These are phyloP conservation scores for Sturnira hondurensis DNA, from an alignment of 2,113 vertebrate genomes.

Conservation along the genomic window DNA sequence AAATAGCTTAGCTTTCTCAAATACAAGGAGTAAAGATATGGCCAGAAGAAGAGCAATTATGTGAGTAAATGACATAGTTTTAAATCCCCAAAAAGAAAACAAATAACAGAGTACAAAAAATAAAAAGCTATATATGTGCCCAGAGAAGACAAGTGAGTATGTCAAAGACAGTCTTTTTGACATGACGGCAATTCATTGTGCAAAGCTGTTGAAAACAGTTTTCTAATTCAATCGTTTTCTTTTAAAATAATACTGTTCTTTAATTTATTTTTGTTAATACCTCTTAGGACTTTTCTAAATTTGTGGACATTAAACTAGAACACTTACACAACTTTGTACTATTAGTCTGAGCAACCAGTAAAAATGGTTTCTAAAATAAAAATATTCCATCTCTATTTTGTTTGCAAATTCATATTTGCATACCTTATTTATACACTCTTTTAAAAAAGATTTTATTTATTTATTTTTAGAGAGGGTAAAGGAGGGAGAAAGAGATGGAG, in stretches of 20 bases:
- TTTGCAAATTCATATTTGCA: background rate
- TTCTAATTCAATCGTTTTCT: background rate
- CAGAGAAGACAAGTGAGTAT: background rate
- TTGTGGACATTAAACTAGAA: constrained; percentile 45
- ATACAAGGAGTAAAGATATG: background rate
- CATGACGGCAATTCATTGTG: background rate
- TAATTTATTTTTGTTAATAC: background rate
- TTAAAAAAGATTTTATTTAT: too few relatives aligned
- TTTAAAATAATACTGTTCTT: background rate
- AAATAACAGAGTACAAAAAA: constrained; percentile 56
- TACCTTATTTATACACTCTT: background rate
- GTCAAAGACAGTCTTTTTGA: constrained; percentile 3
- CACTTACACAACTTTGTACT: background rate
- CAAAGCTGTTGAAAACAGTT: background rate
- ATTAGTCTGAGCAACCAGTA: background rate
- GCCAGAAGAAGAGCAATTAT: constrained; percentile 32
- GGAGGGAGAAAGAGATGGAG: too few relatives aligned
- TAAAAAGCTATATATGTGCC: background rate
- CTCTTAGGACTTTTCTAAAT: background rate
- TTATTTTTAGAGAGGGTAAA: too few relatives aligned
- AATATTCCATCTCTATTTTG: constrained; percentile 21
- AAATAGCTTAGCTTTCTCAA: constrained; percentile 7
- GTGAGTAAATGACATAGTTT: constrained; percentile 64
- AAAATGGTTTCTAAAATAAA: constrained; percentile 26
- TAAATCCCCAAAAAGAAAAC: constrained; percentile 65